A percentile compares a stretch with the other conserved stretches of the same genome.
These are phyloP conservation scores for Thereva unica DNA, from an alignment of 2,888 invertebrate genomes.

Conservation along the genomic window DNA sequence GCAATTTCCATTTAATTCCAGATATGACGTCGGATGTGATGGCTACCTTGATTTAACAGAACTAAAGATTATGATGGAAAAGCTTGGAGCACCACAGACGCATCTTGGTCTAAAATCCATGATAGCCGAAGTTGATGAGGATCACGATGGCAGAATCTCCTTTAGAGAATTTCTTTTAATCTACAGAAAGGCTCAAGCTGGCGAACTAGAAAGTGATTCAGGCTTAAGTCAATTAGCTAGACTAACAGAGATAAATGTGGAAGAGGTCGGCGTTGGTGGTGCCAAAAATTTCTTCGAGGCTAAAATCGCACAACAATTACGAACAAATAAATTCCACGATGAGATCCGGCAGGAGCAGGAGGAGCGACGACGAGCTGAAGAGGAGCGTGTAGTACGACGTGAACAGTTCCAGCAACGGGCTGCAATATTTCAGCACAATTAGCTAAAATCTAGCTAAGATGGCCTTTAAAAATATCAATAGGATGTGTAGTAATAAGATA, in stretches of 20 bases:
- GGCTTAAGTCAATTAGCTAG: slow-evolving; percentile 85
- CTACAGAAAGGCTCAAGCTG: slow-evolving; percentile 86
- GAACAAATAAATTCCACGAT: slow-evolving; percentile 85
- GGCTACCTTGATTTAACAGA: slow-evolving; percentile 88
- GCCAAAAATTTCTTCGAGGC: slow-evolving; percentile 96
- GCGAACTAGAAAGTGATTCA: slow-evolving; percentile 84
- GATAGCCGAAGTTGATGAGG: slow-evolving; percentile 91
- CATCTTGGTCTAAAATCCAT: slow-evolving; percentile 92
- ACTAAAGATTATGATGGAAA: slow-evolving; percentile 96
- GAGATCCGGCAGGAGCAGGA: slow-evolving; percentile 93
- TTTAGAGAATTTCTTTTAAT: slow-evolving; percentile 86
- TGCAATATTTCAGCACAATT: slow-evolving; percentile 72
- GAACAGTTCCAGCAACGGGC: slow-evolving; percentile 89
- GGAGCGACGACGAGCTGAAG: slow-evolving; percentile 79
- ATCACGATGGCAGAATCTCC: slow-evolving; percentile 82
- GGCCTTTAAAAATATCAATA: too few relatives aligned
- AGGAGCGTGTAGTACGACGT: slow-evolving; percentile 78
- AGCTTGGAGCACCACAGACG: slow-evolving; percentile 92
- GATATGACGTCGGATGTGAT: slow-evolving; percentile 88
- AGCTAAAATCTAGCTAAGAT: slow-evolving; percentile 7
- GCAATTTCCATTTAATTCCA: slow-evolving; percentile 58
- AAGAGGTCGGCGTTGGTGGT: slow-evolving; percentile 91
- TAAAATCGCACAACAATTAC: slow-evolving; percentile 86
- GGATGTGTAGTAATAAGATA: too few relatives aligned
- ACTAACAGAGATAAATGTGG: slow-evolving; percentile 89